Evolutionary conservation across 2,888 invertebrate species (phyloP).

Genomic region (Philereme vetulata): DNA sequence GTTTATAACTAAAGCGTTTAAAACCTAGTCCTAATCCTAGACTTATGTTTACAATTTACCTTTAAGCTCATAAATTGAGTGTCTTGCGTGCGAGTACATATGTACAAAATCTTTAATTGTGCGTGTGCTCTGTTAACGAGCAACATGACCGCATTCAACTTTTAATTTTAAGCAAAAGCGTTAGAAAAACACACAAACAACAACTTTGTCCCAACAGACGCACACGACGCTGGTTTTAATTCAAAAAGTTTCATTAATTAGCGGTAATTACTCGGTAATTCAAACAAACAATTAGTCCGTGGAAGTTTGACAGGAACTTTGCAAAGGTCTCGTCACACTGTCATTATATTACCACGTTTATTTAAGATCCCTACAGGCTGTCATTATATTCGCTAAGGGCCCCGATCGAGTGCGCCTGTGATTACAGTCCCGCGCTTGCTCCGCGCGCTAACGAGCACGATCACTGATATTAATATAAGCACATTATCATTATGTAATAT

Average conservation of each 20-base stretch:
- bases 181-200: conserved; percentile 5
- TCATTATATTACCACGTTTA: background rate
- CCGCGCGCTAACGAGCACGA: no score
- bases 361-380: background rate
- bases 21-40: no score
- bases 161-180: background rate
- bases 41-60: no score
- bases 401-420: background rate
- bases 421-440: background rate
- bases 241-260: conserved; percentile 16
- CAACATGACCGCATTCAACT: background rate
- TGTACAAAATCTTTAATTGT: background rate
- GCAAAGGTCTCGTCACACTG: conserved; percentile 3
- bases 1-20: no score
- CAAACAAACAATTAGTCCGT: conserved; percentile 17
- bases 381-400: background rate
- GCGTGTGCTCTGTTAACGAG: background rate
- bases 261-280: conserved; percentile 15
- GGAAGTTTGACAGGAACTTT: conserved; percentile 6
- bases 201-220: conserved; percentile 1
- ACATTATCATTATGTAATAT: no score
- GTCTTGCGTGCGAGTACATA: no score
- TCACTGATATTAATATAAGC: no score
- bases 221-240: conserved; percentile 1
- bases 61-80: no score